phyloP scores from a whole-genome alignment of 2,888 invertebrate genomes.

The Ormyrus pomaceus region DNA sequence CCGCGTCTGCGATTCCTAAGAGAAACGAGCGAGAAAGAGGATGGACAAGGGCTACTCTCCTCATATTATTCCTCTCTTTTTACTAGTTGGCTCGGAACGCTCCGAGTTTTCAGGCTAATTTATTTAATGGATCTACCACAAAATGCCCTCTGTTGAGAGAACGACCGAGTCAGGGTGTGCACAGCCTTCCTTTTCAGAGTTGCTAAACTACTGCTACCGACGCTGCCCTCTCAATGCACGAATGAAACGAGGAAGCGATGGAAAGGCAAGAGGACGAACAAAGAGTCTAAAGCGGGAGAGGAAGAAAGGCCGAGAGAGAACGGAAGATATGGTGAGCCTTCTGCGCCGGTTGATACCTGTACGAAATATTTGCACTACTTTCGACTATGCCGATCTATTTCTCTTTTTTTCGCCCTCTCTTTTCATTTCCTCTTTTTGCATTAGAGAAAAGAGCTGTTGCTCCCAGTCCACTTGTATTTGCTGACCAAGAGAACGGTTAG shows the following conservation, averaged over 20 bases:
- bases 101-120: constrained; percentile 41
- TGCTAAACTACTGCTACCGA: constrained; percentile 11
- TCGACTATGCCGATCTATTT: constrained; percentile 1
- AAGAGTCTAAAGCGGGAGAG: constrained; percentile 8
- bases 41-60: constrained; percentile 19
- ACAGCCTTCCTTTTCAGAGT: constrained; percentile 35
- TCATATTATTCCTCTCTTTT: background rate
- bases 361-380: constrained; percentile 39
- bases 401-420: constrained; percentile 25
- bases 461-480: constrained; percentile 21
- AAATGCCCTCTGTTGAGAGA: constrained; percentile 17
- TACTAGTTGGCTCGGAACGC: background rate
- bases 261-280: background rate
- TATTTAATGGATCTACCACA: constrained; percentile 50
- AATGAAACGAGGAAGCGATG: background rate
- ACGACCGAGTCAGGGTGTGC: background rate
- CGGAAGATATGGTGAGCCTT: background rate
- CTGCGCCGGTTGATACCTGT: constrained; percentile 19
- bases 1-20: background rate
- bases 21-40: background rate
- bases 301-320: background rate
- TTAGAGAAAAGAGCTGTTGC: background rate
- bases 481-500: background rate
- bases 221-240: background rate
- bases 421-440: constrained; percentile 16